phyloP scores from a whole-genome alignment of 2,888 invertebrate genomes.

The Caenorhabditis sulstoni region DNA sequence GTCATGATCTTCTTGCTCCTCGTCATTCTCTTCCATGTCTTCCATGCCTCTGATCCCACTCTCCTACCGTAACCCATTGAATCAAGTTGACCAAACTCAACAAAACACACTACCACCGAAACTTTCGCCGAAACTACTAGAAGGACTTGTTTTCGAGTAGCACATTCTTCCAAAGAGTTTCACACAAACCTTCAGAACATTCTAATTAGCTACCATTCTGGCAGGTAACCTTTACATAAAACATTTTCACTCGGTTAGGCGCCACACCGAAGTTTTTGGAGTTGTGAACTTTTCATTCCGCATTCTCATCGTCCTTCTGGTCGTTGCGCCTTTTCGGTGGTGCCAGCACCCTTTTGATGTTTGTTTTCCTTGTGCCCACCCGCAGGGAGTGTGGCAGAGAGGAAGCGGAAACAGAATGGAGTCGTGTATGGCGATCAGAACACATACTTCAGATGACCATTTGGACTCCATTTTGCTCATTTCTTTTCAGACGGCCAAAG shows the following conservation, averaged over 20 bases:
- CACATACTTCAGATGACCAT: constrained; percentile 21
- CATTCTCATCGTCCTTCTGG: background rate
- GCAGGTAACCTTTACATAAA: background rate
- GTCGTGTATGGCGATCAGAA: constrained; percentile 29
- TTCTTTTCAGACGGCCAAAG: constrained; percentile 49
- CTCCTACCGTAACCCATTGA: background rate
- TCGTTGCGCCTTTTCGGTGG: constrained; percentile 1
- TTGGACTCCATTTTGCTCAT: no score
- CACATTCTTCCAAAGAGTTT: constrained; percentile 14
- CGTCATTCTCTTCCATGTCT: background rate
- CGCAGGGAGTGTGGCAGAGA: constrained; percentile 5
- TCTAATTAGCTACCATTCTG: constrained; percentile 4
- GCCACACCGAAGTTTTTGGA: background rate
- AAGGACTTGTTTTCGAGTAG: no score
- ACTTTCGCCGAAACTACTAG: background rate
- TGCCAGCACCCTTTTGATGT: constrained; percentile 13
- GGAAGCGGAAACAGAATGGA: no score
- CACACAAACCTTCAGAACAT: background rate
- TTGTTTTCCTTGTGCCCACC: constrained; percentile 36
- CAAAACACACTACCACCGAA: background rate
- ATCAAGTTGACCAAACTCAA: background rate
- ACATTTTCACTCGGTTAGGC: no score
- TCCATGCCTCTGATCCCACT: background rate
- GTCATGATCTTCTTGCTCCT: no score
- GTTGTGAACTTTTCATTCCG: constrained; percentile 14